phyloP scores from a whole-genome alignment of 2,888 invertebrate genomes.

The Drosophila multiciliata region DNA sequence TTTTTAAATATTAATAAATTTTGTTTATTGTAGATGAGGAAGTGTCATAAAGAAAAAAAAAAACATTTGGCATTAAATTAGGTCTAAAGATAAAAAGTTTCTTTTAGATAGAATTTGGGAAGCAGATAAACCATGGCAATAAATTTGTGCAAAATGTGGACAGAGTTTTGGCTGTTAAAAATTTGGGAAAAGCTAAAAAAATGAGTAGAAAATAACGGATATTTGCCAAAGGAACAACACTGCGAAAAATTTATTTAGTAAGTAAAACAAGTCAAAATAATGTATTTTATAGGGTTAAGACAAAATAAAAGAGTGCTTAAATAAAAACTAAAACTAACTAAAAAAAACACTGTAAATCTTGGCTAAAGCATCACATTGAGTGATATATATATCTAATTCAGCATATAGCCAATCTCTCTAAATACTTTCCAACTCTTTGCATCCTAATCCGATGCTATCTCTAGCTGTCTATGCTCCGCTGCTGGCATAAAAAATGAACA shows the following conservation, averaged over 20 bases:
- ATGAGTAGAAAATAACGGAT: background rate
- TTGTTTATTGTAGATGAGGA: too few relatives aligned
- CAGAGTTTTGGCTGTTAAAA: background rate
- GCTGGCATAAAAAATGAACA: constrained; percentile 67
- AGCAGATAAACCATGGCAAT: background rate
- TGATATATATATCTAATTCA: constrained; percentile 2
- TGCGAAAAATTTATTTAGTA: background rate
- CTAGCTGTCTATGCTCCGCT: constrained; percentile 47
- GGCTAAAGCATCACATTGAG: background rate
- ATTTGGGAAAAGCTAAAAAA: background rate
- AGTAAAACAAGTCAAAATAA: background rate
- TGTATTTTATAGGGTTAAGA: background rate
- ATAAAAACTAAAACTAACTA: too few relatives aligned
- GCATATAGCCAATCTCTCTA: background rate
- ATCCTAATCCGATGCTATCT: constrained; percentile 44
- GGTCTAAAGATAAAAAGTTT: background rate
- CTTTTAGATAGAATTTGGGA: background rate
- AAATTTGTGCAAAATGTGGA: background rate
- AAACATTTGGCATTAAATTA: background rate
- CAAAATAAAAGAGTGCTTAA: background rate
- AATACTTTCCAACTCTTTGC: background rate
- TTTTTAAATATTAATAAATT: background rate
- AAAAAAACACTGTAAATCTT: too few relatives aligned
- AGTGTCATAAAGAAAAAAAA: background rate
- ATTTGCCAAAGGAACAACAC: too few relatives aligned